Evolutionary conservation across 1,140 invertebrate species (phyloP).

Genomic region (Temnothorax nylanderi): DNA sequence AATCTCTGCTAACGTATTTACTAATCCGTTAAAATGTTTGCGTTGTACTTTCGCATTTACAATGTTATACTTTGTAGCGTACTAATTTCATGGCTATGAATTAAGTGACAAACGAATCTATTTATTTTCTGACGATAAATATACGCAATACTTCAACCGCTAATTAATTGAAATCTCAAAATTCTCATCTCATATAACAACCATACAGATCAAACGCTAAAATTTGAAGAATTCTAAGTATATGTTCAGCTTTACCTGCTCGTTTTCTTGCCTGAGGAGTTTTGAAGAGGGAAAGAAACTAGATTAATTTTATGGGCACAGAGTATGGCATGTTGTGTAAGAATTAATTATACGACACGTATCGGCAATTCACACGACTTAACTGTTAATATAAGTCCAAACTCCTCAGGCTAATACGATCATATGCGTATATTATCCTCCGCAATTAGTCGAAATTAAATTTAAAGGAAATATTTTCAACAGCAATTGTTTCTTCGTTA

Average conservation of each 20-base stretch:
- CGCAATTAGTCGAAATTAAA: background rate
- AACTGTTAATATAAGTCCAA: background rate
- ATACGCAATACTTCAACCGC: conserved; percentile 4
- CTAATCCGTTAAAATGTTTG: background rate
- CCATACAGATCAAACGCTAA: conserved; percentile 20
- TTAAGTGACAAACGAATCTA: background rate
- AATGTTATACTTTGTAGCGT: background rate
- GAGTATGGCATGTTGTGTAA: background rate
- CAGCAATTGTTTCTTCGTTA: background rate
- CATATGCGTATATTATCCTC: background rate
- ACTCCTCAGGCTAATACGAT: conserved; percentile 55
- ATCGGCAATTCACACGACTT: background rate
- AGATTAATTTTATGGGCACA: conserved; percentile 37
- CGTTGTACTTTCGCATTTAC: background rate
- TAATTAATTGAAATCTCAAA: conserved; percentile 15
- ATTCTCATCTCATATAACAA: background rate
- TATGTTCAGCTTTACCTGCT: conserved; percentile 72
- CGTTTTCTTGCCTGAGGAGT: conserved; percentile 72
- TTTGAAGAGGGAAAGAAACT: conserved; percentile 65
- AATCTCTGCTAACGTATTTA: background rate
- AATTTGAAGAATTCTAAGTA: conserved; percentile 17
- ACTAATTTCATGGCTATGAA: conserved; percentile 2
- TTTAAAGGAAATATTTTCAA: background rate
- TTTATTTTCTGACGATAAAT: background rate
- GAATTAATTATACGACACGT: background rate